Evolutionary conservation across 1,140 invertebrate genomes (phyloP), one percentile per base, ranked within the genome.

Genomic region (Cydia splendana): DNA sequence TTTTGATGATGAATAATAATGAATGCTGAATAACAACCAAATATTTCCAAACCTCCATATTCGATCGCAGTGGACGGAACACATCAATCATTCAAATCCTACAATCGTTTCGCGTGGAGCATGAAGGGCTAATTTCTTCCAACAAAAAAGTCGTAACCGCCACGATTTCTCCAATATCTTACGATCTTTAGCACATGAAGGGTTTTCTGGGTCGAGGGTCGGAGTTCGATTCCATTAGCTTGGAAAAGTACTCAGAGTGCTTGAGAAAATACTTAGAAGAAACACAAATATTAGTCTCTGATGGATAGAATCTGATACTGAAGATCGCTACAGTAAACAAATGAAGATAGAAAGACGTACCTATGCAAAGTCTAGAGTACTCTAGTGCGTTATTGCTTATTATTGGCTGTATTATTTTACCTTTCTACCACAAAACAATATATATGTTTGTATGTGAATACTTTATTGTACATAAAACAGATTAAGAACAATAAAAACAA

Each of bases 131-230:
- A 18, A n/a, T 53, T 53, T 53, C 5, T 12, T 18, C 4, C 6
- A n/a, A 18, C 51, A 2, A 53, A 42, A 18, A 18, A 0, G 51
- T 53, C 51, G 15, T 53, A 53, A 53, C 18, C 51, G 51, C 4
- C 51, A n/a, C 15, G 5, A 53, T 18, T 7, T 53, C 1, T 12
- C n/a, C n/a, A 18, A 53, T 51, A 7, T 53, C n/a, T n/a, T 53
- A 18, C 15, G 51, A n/a, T 53, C 51, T 53, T 53, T 18, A n/a
- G n/a, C 4, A 7, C 2, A 4, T n/a, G 1, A n/a, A 53, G 51
- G 51, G 51, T 9, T 53, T 53, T 53, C n/a, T 53, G 51, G 51
- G 51, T 53, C 51, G 51, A 53, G 51, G 51, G 51, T 53, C 51
- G 51, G 51, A 18, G 51, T 18, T 53, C 51, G n/a, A 18, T 53